These are phyloP conservation scores for Diuraphis noxia DNA, from an alignment of 1,140 invertebrate genomes.

Conservation along the genomic window DNA sequence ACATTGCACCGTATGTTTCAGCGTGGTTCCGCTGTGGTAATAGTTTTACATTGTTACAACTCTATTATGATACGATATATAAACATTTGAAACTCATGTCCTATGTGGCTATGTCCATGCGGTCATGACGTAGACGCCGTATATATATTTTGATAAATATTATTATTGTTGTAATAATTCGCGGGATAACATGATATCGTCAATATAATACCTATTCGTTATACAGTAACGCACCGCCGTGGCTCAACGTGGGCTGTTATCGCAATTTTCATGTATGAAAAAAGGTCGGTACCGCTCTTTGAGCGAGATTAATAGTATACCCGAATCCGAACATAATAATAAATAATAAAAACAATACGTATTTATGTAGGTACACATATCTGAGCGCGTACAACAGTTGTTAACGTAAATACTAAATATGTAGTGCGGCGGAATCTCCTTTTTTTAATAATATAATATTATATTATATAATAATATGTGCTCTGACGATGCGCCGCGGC, in stretches of 20 bases:
- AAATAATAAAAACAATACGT: neutral
- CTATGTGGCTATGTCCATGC: too few species aligned
- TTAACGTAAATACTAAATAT: neutral
- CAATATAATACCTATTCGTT: neutral
- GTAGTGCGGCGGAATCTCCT: neutral
- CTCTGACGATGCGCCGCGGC: neutral
- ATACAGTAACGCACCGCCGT: neutral
- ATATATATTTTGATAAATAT: neutral
- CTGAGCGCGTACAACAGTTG: neutral
- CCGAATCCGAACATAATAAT: neutral
- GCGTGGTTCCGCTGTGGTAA: too few species aligned
- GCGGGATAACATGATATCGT: neutral
- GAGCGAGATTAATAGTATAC: neutral
- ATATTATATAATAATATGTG: neutral
- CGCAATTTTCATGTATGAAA: neutral
- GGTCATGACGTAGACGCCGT: too few species aligned
- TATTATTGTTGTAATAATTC: slow-evolving; percentile 3
- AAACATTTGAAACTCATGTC: too few species aligned
- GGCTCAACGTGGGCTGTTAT: neutral
- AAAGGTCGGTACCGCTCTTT: neutral
- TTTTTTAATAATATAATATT: slow-evolving; percentile 5
- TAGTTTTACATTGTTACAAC: too few species aligned
- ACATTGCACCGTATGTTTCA: too few species aligned
- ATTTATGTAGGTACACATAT: neutral
- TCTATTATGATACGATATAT: too few species aligned